A percentile compares a stretch with the other conserved stretches of the same genome.
These are phyloP conservation scores for Meloidogyne chitwoodi DNA, from an alignment of 1,140 invertebrate species.

Conservation along the genomic window DNA sequence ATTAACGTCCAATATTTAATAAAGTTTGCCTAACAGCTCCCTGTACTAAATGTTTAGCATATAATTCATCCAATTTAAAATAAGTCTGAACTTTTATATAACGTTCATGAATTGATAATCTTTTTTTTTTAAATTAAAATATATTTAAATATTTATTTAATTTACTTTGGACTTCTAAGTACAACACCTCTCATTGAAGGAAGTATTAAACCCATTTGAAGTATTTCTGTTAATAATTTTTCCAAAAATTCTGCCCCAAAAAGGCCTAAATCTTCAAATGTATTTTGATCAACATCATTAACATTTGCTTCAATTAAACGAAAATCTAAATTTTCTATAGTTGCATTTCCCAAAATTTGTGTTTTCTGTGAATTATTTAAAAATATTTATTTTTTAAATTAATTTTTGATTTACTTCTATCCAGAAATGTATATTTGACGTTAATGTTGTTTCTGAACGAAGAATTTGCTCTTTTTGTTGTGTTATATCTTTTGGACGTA, in stretches of 20 bases:
- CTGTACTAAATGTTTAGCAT: slow-evolving; percentile 54
- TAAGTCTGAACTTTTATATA: slow-evolving; percentile 57
- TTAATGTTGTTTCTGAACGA: slow-evolving; percentile 55
- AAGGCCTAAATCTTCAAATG: slow-evolving; percentile 54
- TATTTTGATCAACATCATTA: slow-evolving; percentile 52
- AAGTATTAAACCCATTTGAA: slow-evolving; percentile 56
- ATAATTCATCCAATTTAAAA: slow-evolving; percentile 57
- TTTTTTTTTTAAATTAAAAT: slow-evolving; percentile 16
- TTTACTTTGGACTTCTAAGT: slow-evolving; percentile 58
- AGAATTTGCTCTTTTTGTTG: slow-evolving; percentile 35
- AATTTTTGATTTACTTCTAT: slow-evolving; percentile 28
- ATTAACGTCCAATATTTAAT: slow-evolving; percentile 41
- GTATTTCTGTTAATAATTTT: slow-evolving; percentile 57
- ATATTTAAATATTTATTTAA: not conserved
- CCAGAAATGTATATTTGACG: slow-evolving; percentile 56
- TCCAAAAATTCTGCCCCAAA: slow-evolving; percentile 59
- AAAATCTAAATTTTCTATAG: slow-evolving; percentile 58
- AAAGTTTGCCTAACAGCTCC: slow-evolving; percentile 56
- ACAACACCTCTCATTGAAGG: slow-evolving; percentile 57
- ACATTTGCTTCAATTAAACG: slow-evolving; percentile 49
- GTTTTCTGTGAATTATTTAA: not conserved
- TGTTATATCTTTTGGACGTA: slow-evolving; percentile 24
- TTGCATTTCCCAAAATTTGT: slow-evolving; percentile 36
- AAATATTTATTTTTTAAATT: not conserved
- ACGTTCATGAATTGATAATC: slow-evolving; percentile 55